Evolutionary conservation across 2,113 vertebrate species (phyloP), one percentile per base, ranked within the genome.

Genomic region (Elaphurus davidianus): DNA sequence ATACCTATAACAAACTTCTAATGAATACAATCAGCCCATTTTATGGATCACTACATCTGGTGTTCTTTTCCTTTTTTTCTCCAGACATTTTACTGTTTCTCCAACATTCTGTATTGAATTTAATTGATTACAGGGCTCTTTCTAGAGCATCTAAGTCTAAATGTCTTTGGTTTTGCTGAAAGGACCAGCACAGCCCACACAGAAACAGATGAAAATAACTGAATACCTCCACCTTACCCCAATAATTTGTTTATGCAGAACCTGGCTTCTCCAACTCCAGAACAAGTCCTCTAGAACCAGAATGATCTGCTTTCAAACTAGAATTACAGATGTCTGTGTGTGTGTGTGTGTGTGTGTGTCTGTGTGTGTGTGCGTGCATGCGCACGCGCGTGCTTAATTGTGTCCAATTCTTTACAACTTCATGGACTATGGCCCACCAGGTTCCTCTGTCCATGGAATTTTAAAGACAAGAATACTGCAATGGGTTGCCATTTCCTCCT

Each of bases 351-450:
- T 9, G 33, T n/a, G n/a, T n/a, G n/a, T n/a, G n/a, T n/a, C n/a
- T n/a, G n/a, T n/a, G 30, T 2, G 52, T 3, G 6, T 2, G 2
- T 7, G 54, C 7, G 52, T 17, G 17, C 2, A 6, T 7, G 12
- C 50, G 5, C 14, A 3, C n/a, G 33, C 17, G 40, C 15, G 1
- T 15, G n/a, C 36, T 74, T 40, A 43, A 21, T 13, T 74, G 5
- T 74, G 71, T 74, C 21, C 21, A 74, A 6, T 25, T 74, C 36
- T 74, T 40, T 74, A 40, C 0, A 0, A 14, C 36, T 25, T 40
- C 5, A 74, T 43, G 71, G 71, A 25, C 36, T 74, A 36, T 43
- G 25, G 71, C 36, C 36, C 71, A 25, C 36, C 36, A 74, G 71
- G 21, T 13, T 74, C 36, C n/a, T 74, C 71, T 40, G 71, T 40